Conservation (phyloP, 1,140 invertebrate genomes). For the Zaprionus vittiger region DNA sequence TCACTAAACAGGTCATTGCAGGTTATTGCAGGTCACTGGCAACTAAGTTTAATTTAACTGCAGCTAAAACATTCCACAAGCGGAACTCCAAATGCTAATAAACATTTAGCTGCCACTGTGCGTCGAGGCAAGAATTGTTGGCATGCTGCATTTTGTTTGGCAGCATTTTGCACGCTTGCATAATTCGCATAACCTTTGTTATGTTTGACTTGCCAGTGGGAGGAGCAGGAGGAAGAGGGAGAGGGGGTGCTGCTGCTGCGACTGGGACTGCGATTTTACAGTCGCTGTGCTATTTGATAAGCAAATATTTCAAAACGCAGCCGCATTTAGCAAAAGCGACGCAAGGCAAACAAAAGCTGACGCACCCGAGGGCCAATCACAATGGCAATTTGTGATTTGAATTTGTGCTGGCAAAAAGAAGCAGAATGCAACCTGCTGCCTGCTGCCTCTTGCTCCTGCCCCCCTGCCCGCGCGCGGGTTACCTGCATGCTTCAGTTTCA, state of each 20-base stretch:
- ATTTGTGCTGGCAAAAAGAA: constrained; percentile 1
- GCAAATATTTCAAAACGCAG: constrained; percentile 44
- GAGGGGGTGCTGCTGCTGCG: neutral
- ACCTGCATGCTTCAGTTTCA: constrained; percentile 28
- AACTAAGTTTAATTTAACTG: constrained; percentile 4
- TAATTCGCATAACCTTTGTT: constrained; percentile 50
- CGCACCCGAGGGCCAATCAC: constrained; percentile 14
- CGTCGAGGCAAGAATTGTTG: constrained; percentile 13
- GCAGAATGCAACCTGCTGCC: neutral
- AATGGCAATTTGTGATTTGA: constrained; percentile 30
- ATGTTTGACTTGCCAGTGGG: constrained; percentile 34
- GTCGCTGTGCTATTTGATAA: constrained; percentile 39
- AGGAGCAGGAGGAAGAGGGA: neutral
- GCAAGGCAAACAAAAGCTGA: constrained; percentile 18
- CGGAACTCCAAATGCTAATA: constrained; percentile 20
- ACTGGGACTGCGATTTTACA: constrained; percentile 21
- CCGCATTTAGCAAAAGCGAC: constrained; percentile 29
- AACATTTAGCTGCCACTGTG: constrained; percentile 20
- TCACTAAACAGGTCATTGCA: neutral
- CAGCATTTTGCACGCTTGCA: constrained; percentile 38
- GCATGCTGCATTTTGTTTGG: constrained; percentile 11
- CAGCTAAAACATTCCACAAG: neutral
- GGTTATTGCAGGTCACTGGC: neutral
- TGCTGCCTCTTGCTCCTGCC: no score
- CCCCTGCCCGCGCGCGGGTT: neutral